These are phyloP conservation scores for Hydrozoanthus tunicans DNA, from an alignment of 64 coral and sea anemone species.

Conservation along the genomic window DNA sequence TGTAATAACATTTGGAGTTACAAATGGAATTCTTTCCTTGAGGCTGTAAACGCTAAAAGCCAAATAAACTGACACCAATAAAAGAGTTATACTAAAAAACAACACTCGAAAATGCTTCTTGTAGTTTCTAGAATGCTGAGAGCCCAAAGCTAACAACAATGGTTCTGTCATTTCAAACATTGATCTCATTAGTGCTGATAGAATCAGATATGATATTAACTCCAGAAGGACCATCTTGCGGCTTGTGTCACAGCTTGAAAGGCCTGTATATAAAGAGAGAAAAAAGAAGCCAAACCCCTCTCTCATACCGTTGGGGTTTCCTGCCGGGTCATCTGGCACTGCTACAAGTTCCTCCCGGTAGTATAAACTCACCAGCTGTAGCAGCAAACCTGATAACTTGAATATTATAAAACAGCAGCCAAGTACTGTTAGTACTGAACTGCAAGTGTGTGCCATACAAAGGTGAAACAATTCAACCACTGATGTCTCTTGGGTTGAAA, in stretches of 20 bases:
- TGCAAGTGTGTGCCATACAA: slow-evolving; percentile 82
- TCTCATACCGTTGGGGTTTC: slow-evolving; percentile 83
- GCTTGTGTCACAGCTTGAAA: slow-evolving; percentile 83
- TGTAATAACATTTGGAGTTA: slow-evolving; percentile 97
- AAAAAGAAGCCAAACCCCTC: slow-evolving; percentile 96
- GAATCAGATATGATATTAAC: slow-evolving; percentile 90
- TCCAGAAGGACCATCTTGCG: slow-evolving; percentile 90
- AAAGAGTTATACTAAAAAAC: slow-evolving; percentile 66
- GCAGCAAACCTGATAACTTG: slow-evolving; percentile 63
- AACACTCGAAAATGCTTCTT: slow-evolving; percentile 78
- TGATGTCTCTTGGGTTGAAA: slow-evolving; percentile 58
- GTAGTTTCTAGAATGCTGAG: slow-evolving; percentile 67
- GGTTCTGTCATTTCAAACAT: slow-evolving; percentile 98
- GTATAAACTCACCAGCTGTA: slow-evolving; percentile 53
- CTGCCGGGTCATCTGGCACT: slow-evolving; percentile 57
- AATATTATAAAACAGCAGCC: slow-evolving; percentile 93
- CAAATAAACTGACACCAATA: slow-evolving; percentile 78
- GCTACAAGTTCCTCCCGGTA: slow-evolving; percentile 75
- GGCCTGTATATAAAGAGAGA: slow-evolving; percentile 88
- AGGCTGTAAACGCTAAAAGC: slow-evolving; percentile 87
- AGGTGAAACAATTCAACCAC: slow-evolving; percentile 71
- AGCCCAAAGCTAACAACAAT: slow-evolving; percentile 74
- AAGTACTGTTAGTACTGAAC: slow-evolving; percentile 76
- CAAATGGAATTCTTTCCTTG: slow-evolving; percentile 95
- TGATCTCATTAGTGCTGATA: slow-evolving; percentile 87